Conservation (phyloP, 2,888 invertebrate genomes). For the Aquatica leii region DNA sequence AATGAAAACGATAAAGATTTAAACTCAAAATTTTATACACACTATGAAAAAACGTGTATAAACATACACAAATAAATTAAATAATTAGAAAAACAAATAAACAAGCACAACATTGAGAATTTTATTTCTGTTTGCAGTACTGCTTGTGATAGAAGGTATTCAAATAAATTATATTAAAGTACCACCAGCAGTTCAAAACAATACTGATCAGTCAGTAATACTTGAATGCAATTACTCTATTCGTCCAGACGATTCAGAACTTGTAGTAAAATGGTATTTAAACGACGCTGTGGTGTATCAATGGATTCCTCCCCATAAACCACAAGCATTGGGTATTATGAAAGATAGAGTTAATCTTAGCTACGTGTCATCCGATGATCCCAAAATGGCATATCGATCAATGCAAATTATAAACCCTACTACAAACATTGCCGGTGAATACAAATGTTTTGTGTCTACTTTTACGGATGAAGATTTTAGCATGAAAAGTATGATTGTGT, state of each 20-base stretch:
- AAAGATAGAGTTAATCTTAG: constrained; percentile 69
- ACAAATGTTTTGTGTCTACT: constrained; percentile 76
- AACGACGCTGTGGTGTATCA: constrained; percentile 79
- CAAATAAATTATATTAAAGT: constrained; percentile 60
- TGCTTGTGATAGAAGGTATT: constrained; percentile 33
- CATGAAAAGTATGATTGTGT: constrained; percentile 71
- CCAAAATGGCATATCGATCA: constrained; percentile 74
- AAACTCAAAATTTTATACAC: too few relatives aligned
- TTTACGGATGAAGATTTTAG: constrained; percentile 73
- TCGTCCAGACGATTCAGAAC: constrained; percentile 69
- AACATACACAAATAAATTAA: too few relatives aligned
- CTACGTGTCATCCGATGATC: constrained; percentile 72
- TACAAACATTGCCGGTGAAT: constrained; percentile 75
- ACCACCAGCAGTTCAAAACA: constrained; percentile 57
- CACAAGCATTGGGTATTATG: constrained; percentile 69
- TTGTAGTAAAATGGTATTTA: constrained; percentile 81
- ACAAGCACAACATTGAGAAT: too few relatives aligned
- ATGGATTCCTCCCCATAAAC: constrained; percentile 77
- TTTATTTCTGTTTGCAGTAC: too few relatives aligned
- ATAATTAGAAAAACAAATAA: too few relatives aligned
- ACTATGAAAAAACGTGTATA: too few relatives aligned
- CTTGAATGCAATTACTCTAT: constrained; percentile 77
- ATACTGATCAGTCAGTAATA: constrained; percentile 62
- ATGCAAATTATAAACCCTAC: constrained; percentile 73
- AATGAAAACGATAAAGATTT: too few relatives aligned